Conservation (phyloP, 2,113 vertebrate species). For the Clarias macrocephalus region DNA sequence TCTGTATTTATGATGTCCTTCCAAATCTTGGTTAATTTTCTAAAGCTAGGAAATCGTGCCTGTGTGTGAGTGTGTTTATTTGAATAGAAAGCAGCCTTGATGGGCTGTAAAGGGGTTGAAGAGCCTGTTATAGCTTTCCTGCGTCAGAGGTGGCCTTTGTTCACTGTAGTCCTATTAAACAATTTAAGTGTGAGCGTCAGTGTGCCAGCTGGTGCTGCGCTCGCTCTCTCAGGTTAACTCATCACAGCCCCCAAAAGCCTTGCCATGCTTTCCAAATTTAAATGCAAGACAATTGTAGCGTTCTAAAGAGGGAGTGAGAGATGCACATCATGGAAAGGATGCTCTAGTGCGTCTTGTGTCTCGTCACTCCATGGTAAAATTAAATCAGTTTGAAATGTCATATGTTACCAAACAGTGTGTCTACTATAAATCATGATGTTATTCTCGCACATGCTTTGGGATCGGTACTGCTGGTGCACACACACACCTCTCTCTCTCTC, state of each 20-base stretch:
- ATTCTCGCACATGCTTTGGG: background rate
- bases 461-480: background rate
- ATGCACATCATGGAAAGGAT: conserved; percentile 49
- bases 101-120: conserved; percentile 70
- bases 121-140: conserved; percentile 74
- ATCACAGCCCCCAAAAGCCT: conserved; percentile 45
- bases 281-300: conserved; percentile 57
- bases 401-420: background rate
- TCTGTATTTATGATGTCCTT: conserved; percentile 76
- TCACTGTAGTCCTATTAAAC: conserved; percentile 79
- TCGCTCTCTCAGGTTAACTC: conserved; percentile 66
- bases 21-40: conserved; percentile 73
- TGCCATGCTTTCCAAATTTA: conserved; percentile 67
- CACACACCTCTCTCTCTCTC: background rate
- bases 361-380: background rate
- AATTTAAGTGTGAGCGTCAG: conserved; percentile 77
- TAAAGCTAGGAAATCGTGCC: conserved; percentile 72
- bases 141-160: conserved; percentile 74
- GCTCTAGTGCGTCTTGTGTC: background rate
- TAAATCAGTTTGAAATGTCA: background rate
- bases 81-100: conserved; percentile 61
- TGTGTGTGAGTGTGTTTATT: conserved; percentile 5
- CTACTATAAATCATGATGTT: conserved; percentile 11
- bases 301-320: conserved; percentile 44
- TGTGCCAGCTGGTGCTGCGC: conserved; percentile 37